Evolutionary conservation across 92 coral and sea anemone species (phyloP).

Genomic region (Metridium senile): DNA sequence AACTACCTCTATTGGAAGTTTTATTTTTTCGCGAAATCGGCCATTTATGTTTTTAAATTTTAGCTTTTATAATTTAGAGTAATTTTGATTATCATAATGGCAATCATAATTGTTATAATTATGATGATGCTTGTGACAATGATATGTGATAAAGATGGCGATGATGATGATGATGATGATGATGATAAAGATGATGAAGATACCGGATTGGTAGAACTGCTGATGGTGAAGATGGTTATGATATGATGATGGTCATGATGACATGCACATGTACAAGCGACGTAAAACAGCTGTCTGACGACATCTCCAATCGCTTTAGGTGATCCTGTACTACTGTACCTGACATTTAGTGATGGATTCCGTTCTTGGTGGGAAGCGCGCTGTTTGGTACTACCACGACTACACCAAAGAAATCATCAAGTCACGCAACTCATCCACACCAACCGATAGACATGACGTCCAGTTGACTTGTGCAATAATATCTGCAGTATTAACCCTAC

Average conservation of each 20-base stretch:
- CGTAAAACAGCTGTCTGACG: not conserved
- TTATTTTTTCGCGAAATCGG: too few species aligned
- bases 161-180: not conserved
- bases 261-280: too few species aligned
- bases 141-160: not conserved
- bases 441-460: not conserved
- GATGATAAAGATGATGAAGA: not conserved
- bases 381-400: not conserved
- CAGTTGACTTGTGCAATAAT: not conserved
- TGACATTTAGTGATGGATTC: not conserved
- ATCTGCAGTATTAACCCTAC: not conserved
- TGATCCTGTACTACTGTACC: too few species aligned
- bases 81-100: too few species aligned
- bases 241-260: not conserved
- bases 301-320: too few species aligned
- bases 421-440: not conserved
- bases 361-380: not conserved
- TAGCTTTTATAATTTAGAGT: too few species aligned
- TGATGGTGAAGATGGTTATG: not conserved
- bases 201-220: too few species aligned
- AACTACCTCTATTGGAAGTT: too few species aligned
- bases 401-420: not conserved
- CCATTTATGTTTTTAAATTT: too few species aligned
- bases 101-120: not conserved
- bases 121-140: not conserved